phyloP scores from a whole-genome alignment of 2,888 invertebrate genomes.

The Notodromas monacha region DNA sequence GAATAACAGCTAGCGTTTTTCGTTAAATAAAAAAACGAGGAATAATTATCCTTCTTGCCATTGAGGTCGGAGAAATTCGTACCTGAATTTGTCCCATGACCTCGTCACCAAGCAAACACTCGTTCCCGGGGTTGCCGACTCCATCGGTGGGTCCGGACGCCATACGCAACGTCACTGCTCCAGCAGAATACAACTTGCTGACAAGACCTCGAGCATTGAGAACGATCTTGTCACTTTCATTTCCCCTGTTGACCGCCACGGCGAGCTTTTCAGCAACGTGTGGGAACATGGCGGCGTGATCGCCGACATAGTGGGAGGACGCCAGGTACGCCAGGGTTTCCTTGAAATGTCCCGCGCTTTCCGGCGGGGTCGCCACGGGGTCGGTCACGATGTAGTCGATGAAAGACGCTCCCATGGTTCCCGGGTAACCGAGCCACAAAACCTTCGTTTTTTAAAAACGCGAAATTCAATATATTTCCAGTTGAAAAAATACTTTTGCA shows the following conservation, averaged over 20 bases:
- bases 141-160: too few species aligned
- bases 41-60: too few species aligned
- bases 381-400: slow-evolving; percentile 26
- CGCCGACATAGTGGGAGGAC: slow-evolving; percentile 24
- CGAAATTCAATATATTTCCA: neutral
- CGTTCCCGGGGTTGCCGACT: too few species aligned
- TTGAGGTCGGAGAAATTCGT: too few species aligned
- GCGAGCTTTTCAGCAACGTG: slow-evolving; percentile 18
- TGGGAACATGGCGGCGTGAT: slow-evolving; percentile 23
- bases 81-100: too few species aligned
- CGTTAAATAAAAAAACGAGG: too few species aligned
- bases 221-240: too few species aligned
- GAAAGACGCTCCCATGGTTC: slow-evolving; percentile 23
- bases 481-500: neutral
- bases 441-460: slow-evolving; percentile 14
- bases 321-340: slow-evolving; percentile 24
- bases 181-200: too few species aligned
- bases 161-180: too few species aligned
- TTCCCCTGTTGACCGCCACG: slow-evolving; percentile 12
- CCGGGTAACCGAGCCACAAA: slow-evolving; percentile 26
- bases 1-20: too few species aligned
- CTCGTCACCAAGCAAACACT: too few species aligned
- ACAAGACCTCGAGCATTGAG: too few species aligned
- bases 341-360: slow-evolving; percentile 19
- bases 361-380: slow-evolving; percentile 19